Evolutionary conservation across 2,888 invertebrate genomes (phyloP), one percentile per base, ranked within the genome.

Genomic region (Digitonthophagus gazella): DNA sequence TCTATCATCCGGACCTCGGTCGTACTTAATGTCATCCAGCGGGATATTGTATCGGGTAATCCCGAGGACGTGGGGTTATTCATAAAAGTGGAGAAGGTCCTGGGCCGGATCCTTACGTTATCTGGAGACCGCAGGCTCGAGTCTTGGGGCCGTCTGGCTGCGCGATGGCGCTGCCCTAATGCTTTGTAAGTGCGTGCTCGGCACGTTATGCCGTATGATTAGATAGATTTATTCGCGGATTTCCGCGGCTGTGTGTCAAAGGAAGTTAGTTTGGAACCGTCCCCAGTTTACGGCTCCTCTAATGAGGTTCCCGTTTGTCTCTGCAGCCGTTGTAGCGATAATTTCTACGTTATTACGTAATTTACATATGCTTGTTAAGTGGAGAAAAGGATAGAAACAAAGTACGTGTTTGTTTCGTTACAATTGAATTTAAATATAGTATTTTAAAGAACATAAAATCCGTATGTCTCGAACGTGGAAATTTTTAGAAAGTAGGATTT

Each of bases 131-230:
- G 73, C 74, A 74, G 74, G 74, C 74, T 68, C 74, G 71, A 74
- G 71, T 74, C 74, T 74, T 74, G 72, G 70, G 70, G 72, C 73
- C 72, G 74, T 73, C 74, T 74, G 74, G 72, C 72, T 64, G 80
- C 79, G 78, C 72, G 74, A 77, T 75, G 72, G 72, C 76, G 77
- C 76, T 75, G 75, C 75, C 73, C 75, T 80, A 81, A 81, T 81
- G 74, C 80, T 78, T 76, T 79, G 80, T 80, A 79, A 80, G 80
- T 80, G 80, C 79, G 79, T 81, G 80, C 78, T 81, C 80, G 79
- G 79, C 80, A 81, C 80, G 79, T 81, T 80, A 81, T 79, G 79
- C 78, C 78, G 77, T 79, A 80, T 80, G 81, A 82, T 81, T 82
- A 80, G 81, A 81, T 79, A 80, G 80, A 80, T 81, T 80, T 81